Evolutionary conservation across 2,797 vertebrate genomes (phyloP).

Genomic region (Thripadectes ignobilis): DNA sequence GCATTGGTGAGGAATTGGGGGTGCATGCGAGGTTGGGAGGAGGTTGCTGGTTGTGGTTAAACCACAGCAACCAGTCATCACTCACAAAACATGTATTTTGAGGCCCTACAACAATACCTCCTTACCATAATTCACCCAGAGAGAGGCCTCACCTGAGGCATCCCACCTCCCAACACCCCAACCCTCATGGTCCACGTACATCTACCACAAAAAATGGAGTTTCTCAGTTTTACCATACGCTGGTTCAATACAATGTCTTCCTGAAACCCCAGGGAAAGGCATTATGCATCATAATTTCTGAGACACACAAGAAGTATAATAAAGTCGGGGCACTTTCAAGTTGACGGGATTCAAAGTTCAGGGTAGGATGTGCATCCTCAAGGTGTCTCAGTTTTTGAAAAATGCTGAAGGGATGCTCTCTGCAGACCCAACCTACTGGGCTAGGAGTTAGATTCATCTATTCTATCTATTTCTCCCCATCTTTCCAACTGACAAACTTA

Average conservation of each 20-base stretch:
- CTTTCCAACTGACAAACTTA: neutral
- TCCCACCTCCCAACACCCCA: too few species aligned
- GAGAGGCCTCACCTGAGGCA: rapidly evolving
- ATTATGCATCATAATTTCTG: neutral
- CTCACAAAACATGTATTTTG: neutral
- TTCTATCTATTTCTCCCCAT: neutral
- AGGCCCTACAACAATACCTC: neutral
- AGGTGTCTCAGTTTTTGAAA: neutral
- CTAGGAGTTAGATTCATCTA: neutral
- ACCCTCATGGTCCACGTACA: rapidly evolving
- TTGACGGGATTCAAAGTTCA: neutral
- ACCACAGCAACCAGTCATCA: neutral
- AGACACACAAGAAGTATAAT: neutral
- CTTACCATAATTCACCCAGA: neutral
- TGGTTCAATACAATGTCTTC: neutral
- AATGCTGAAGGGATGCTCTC: neutral
- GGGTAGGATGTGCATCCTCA: neutral
- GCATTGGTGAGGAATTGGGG: neutral
- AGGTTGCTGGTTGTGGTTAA: neutral
- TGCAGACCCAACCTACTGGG: neutral
- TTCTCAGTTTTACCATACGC: neutral
- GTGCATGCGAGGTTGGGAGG: neutral
- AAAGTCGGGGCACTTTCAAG: neutral
- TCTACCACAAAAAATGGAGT: neutral
- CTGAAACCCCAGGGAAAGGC: neutral